Evolutionary conservation across 2,888 invertebrate genomes (phyloP), one percentile per base, ranked within the genome.

Genomic region (Eretmocerus hayati): DNA sequence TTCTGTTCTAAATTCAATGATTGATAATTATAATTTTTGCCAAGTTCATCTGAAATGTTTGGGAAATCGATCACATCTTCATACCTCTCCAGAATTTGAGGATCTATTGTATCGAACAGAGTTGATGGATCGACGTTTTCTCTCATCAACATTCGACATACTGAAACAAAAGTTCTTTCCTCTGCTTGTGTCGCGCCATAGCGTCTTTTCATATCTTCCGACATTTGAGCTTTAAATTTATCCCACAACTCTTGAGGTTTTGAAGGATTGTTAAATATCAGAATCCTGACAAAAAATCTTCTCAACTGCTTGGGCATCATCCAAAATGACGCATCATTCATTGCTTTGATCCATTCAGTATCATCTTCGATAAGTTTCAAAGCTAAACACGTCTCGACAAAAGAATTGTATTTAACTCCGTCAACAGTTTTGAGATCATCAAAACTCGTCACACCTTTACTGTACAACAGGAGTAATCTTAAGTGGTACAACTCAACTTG

Each of bases 401-500:
- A 54, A 5, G 59, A 62, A 2, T 40, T 20, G 46, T 55, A 55
- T 6, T 54, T 33, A 21, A 41, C 45, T 19, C 58, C 61, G 40
- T 64, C 44, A 4, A 61, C 57, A 4, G 60, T 66, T 45, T 47
- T 48, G 11, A 65, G 19, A 48, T 60, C 37, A 22, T 57, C 48
- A 50, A 55, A 64, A 46, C 50, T 55, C 19, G 44, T 57, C 5
- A 59, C 57, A 13, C 62, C 62, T 46, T 52, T 52, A 0, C 62
- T 52, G 38, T 59, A 50, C 8, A 58, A 53, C 5, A 65, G 51
- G 2, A 66, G 39, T 5, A 65, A 39, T 36, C 63, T 43, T 1
- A 66, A 42, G 46, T 59, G 56, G 47, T 52, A 65, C 6, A 58
- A 41, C 56, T 65, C 63, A 1, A 23, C 40, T 39, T 65, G 59